Percentiles rank a stretch among this genome's conserved stretches.
phyloP scores from a whole-genome alignment of 1,140 invertebrate genomes.

The Caerostris extrusa region DNA sequence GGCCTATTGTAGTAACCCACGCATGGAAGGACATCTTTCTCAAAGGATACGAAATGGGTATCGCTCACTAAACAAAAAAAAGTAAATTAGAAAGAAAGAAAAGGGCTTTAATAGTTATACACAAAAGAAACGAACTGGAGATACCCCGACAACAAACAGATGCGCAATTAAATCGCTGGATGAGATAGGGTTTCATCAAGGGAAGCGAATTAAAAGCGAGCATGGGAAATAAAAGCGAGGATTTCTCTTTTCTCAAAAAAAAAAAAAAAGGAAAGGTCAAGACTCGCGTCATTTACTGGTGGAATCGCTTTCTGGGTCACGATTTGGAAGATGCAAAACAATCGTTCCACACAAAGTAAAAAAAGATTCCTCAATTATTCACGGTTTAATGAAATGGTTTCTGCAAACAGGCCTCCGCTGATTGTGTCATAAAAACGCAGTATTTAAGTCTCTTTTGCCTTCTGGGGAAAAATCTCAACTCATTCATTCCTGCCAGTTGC shows the following conservation, averaged over 20 bases:
- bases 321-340: background rate
- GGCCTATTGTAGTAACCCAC: background rate
- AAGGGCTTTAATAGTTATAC: too few species aligned
- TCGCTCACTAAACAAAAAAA: background rate
- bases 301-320: constrained; percentile 33
- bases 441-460: background rate
- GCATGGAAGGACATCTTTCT: background rate
- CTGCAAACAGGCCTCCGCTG: background rate
- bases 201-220: background rate
- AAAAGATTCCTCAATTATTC: background rate
- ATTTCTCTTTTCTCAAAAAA: background rate
- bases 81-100: background rate
- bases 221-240: background rate
- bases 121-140: background rate
- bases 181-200: constrained; percentile 7
- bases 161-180: constrained; percentile 38
- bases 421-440: background rate
- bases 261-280: constrained; percentile 14
- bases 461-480: background rate
- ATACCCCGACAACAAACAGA: background rate
- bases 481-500: too few species aligned
- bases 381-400: background rate
- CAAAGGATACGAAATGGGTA: background rate
- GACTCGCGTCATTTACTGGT: background rate
- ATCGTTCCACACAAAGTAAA: background rate